Conservation (phyloP, 2,888 invertebrate genomes). For the Mythimna lalbum region DNA sequence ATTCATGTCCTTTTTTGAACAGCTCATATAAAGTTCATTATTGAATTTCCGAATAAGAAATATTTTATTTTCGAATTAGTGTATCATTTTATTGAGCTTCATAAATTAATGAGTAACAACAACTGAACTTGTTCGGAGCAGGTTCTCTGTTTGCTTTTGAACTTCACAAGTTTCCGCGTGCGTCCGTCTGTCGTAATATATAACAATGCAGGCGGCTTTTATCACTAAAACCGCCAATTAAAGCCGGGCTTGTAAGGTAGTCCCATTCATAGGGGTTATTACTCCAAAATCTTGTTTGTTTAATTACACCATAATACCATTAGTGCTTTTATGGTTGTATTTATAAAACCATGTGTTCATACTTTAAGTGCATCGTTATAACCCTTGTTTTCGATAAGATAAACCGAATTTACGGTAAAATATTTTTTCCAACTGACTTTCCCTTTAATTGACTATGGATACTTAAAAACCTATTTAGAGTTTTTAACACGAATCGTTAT, state of each 20-base stretch:
- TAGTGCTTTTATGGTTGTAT: conserved; percentile 73
- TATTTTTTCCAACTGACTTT: conserved; percentile 74
- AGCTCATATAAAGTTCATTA: conserved; percentile 51
- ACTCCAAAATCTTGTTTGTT: conserved; percentile 73
- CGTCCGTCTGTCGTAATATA: conserved; percentile 41
- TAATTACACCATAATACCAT: conserved; percentile 76
- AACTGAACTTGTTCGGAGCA: conserved; percentile 43
- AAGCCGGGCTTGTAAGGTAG: conserved; percentile 52
- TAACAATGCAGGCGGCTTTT: conserved; percentile 60
- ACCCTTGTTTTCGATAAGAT: conserved; percentile 77
- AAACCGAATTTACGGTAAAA: conserved; percentile 74
- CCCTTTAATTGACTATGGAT: conserved; percentile 81
- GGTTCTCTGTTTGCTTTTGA: conserved; percentile 53
- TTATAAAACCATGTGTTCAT: conserved; percentile 74
- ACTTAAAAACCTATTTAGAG: conserved; percentile 78
- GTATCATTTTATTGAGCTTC: conserved; percentile 58
- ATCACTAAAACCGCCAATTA: conserved; percentile 64
- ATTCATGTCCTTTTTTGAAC: conserved; percentile 49
- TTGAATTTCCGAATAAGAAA: conserved; percentile 43
- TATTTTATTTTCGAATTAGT: conserved; percentile 54
- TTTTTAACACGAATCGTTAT: conserved; percentile 74
- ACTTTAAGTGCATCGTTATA: conserved; percentile 76
- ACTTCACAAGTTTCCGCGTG: conserved; percentile 49
- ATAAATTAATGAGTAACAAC: conserved; percentile 58
- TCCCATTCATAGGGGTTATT: conserved; percentile 64